Base-by-base conservation (phyloP, 2,113 vertebrate genomes). In the Dolichotis patagonum region DNA sequence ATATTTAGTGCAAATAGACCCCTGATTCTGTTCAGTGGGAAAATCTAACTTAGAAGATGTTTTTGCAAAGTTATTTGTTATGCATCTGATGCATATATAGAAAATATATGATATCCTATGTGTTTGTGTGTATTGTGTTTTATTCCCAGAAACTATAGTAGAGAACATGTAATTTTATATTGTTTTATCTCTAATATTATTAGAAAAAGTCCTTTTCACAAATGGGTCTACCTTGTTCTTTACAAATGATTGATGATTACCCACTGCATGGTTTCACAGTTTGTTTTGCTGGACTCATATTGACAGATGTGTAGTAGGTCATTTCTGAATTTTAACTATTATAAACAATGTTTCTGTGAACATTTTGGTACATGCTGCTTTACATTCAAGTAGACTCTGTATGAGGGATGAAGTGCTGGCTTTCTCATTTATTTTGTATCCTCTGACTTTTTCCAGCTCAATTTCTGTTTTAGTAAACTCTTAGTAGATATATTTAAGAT, bases 271-370 rank as follows among this genome's bases (percentile, higher is more conserved):
- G 86, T 75, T 41, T 69, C 35, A 46, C 32, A 41, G 28, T 90
- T 92, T 69, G 32, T 81, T 94, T 96, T 95, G 32, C 26, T 32
- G 78, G 11, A 20, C 32, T 97, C 35, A 75, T 93, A 71, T 24
- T 71, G 41, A 86, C 30, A 7, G 14, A 41, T 20, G 63, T 80
- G 10, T 90, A n/a, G 35, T 16, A 38, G 6, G 5, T 89, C n/a
- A 93, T 52, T 95, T 96, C 65, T 84, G 26, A 92, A 62, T 95
- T 84, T 77, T 91, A 30, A 85, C 52, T 95, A 17, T 54, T 90
- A 75, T 91, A 52, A 43, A 80, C 7, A 86, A 52, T n/a, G 67
- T 3, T 67, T 94, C 38, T 43, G 52, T 65, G 32, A 95, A 81
- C 32, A 87, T 69, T 97, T 95, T 71, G 60, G 28, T 35, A 17